Base-by-base conservation (phyloP, 2,888 invertebrate genomes). In the Cloeon dipterum region DNA sequence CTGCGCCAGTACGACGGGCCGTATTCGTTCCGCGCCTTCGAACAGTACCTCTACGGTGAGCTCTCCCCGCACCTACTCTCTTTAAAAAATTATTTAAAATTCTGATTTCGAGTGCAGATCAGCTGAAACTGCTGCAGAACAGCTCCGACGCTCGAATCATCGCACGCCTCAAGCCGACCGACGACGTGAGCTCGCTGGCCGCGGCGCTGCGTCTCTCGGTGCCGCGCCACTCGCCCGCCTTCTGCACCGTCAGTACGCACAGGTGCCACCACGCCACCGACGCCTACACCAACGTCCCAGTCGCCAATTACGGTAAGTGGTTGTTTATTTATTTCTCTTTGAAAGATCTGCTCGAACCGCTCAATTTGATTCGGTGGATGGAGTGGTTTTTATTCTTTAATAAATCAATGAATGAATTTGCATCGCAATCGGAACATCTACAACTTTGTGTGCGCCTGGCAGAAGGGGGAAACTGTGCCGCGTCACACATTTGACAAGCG, bases 251-350 rank as follows among this genome's bases (percentile, higher is more conserved):
- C 45, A 76, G 77, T 50, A 88, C 88, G 3, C 83, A 88, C 53
- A 66, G 85, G 45, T 89, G 89, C 58, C 74, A 77, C 52, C 88
- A 89, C 52, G 85, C 86, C 2, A 74, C 85, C 8, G 86, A 88
- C 54, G 86, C 88, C 19, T 88, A 88, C 52, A 86, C 86, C 3
- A 81, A 81, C 8, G 65, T 86, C 38, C 88, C 88, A 3, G 82
- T 82, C 54, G 79, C 81, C 26, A 81, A 82, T 26, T 83, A 82
- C 55, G 68, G 82, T 83, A 63, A 75, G 79, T 71, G 48, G n/a
- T n/a, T n/a, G n/a, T n/a, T n/a, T n/a, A n/a, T n/a, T n/a, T n/a
- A n/a, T n/a, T n/a, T n/a, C n/a, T n/a, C n/a, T n/a, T n/a, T n/a
- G n/a, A n/a, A n/a, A n/a, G n/a, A n/a, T n/a, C n/a, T n/a, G n/a